Evolutionary conservation across 2,888 invertebrate genomes (phyloP).

Genomic region (Hydraecia micacea): DNA sequence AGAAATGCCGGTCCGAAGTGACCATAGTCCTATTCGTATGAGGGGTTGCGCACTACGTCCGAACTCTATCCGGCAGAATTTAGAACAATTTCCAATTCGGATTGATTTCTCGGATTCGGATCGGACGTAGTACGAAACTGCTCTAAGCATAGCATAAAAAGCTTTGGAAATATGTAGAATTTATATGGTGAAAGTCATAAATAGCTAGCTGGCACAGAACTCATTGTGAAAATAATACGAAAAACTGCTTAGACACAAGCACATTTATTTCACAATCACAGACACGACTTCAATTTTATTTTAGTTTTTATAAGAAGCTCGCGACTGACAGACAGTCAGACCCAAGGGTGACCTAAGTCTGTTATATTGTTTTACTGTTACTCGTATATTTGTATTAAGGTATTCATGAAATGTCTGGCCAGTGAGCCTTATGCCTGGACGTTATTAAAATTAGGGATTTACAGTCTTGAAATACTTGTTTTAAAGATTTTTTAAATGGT

Average conservation of each 20-base stretch:
- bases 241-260: slow-evolving; percentile 27
- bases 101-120: no score
- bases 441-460: slow-evolving; percentile 40
- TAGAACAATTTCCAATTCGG: no score
- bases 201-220: not conserved
- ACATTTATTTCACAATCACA: slow-evolving; percentile 34
- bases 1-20: no score
- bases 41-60: no score
- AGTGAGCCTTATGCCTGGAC: not conserved
- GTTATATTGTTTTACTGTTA: slow-evolving; percentile 34
- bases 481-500: slow-evolving; percentile 5
- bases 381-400: slow-evolving; percentile 26
- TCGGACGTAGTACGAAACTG: no score
- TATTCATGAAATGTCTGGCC: slow-evolving; percentile 43
- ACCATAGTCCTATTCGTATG: no score
- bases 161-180: no score
- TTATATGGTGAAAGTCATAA: slow-evolving; percentile 32
- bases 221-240: slow-evolving; percentile 25
- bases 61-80: no score
- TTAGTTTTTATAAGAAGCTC: slow-evolving; percentile 20
- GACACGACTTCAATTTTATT: slow-evolving; percentile 45
- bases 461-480: slow-evolving; percentile 5
- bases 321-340: slow-evolving; percentile 44
- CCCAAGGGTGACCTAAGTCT: slow-evolving; percentile 24
- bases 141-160: no score